phyloP scores from a whole-genome alignment of 2,888 invertebrate genomes.

The Miltochrista miniata region DNA sequence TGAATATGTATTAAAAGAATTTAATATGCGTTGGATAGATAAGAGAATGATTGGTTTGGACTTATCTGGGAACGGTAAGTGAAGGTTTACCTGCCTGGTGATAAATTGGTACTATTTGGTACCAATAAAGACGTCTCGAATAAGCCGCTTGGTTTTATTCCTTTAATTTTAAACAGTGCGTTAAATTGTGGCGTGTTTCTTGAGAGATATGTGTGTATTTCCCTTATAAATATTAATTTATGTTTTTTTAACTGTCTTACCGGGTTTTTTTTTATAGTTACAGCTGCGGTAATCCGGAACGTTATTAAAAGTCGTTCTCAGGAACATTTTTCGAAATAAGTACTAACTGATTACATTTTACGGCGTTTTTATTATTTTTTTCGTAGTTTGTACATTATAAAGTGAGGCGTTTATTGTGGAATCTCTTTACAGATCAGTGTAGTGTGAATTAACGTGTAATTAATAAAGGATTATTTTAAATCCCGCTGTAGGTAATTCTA shows the following conservation, averaged over 20 bases:
- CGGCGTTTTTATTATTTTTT: no score
- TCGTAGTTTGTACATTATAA: no score
- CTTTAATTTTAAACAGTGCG: conserved; percentile 1
- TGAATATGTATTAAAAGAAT: conserved; percentile 33
- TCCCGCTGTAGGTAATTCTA: no score
- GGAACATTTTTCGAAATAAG: not conserved
- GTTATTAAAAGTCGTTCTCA: no score
- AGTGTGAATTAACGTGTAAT: no score
- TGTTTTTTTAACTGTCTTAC: not conserved
- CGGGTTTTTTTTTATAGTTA: not conserved
- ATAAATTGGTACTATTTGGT: conserved; percentile 12
- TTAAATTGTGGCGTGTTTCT: conserved; percentile 2
- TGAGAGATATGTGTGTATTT: not conserved
- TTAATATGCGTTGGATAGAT: conserved; percentile 32
- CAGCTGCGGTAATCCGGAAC: no score
- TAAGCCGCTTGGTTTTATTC: not conserved
- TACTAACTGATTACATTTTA: not conserved
- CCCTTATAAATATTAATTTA: not conserved
- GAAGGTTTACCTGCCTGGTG: conserved; percentile 3
- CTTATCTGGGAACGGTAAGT: conserved; percentile 1
- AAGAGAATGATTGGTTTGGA: not conserved
- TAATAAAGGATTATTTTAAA: no score
- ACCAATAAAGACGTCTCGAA: conserved; percentile 9
- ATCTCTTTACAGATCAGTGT: no score
- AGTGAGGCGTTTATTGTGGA: no score